Evolutionary conservation across 1,140 invertebrate genomes (phyloP).

Genomic region (Hermetia illucens): DNA sequence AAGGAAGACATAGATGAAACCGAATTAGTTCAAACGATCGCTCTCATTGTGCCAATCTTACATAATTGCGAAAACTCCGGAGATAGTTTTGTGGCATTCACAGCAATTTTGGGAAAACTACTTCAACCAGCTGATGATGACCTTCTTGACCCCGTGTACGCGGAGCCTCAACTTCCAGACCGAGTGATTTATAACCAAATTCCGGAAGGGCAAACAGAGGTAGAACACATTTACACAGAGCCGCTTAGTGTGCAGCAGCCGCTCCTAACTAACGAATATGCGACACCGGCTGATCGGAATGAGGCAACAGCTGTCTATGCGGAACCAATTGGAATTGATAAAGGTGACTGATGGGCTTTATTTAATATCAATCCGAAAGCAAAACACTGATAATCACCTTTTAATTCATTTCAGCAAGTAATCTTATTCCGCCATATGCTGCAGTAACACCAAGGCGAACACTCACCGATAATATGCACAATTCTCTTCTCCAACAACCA

Average conservation of each 20-base stretch:
- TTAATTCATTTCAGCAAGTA: not conserved
- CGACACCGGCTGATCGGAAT: slow-evolving; percentile 12
- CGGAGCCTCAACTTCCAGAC: slow-evolving; percentile 4
- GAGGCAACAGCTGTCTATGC: slow-evolving; percentile 11
- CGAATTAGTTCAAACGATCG: slow-evolving; percentile 10
- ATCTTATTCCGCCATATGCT: slow-evolving; percentile 1
- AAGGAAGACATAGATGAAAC: slow-evolving; percentile 2
- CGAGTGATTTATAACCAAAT: not conserved
- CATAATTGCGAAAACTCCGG: slow-evolving; percentile 7
- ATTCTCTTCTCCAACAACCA: slow-evolving; percentile 7
- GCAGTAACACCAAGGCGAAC: not conserved
- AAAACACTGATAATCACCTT: not conserved
- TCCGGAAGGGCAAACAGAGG: slow-evolving; percentile 4
- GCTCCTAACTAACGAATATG: slow-evolving; percentile 16
- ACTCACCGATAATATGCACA: not conserved
- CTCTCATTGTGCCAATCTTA: slow-evolving; percentile 8
- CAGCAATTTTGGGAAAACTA: slow-evolving; percentile 12
- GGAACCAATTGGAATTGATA: slow-evolving; percentile 15
- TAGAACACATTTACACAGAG: slow-evolving; percentile 18
- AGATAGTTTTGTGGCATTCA: slow-evolving; percentile 10
- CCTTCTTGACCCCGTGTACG: slow-evolving; percentile 6
- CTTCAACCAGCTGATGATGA: slow-evolving; percentile 6
- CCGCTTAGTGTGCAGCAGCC: slow-evolving; percentile 11
- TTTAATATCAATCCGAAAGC: not conserved
- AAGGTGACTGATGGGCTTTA: slow-evolving; percentile 9